Evolutionary conservation across 2,888 invertebrate species (phyloP).

Genomic region (Hypselothyrea guttata): DNA sequence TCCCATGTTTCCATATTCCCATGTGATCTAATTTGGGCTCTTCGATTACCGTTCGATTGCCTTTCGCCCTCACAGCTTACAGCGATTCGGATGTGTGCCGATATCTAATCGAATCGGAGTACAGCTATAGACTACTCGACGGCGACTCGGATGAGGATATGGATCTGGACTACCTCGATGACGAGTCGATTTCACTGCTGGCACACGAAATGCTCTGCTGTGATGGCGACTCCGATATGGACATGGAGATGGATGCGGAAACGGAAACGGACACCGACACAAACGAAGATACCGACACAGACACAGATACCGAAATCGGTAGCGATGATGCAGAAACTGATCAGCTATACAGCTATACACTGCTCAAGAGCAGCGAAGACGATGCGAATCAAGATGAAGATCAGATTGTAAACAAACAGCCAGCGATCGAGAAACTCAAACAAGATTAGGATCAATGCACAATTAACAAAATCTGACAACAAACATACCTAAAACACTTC

Average conservation of each 20-base stretch:
- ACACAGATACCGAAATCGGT: neutral
- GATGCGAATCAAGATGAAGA: conserved; percentile 26
- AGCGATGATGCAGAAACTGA: neutral
- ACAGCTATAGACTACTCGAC: conserved; percentile 30
- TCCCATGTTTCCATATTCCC: neutral
- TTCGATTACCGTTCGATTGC: neutral
- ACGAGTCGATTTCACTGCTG: conserved; percentile 55
- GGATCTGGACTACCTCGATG: conserved; percentile 16
- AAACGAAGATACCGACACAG: neutral
- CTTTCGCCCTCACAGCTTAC: neutral
- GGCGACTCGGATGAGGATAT: conserved; percentile 37
- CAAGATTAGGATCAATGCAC: too few species aligned
- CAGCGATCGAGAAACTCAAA: too few species aligned
- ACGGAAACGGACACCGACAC: conserved; percentile 17
- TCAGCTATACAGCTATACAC: conserved; percentile 14
- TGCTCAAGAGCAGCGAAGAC: conserved; percentile 36
- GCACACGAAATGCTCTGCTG: conserved; percentile 61
- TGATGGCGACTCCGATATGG: conserved; percentile 43
- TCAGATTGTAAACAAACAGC: neutral
- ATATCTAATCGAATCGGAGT: conserved; percentile 4
- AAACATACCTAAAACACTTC: too few species aligned
- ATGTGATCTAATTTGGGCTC: too few species aligned
- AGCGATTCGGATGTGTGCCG: conserved; percentile 26
- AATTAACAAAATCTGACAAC: too few species aligned
- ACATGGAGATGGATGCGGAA: conserved; percentile 26